Evolutionary conservation across 2,888 invertebrate species (phyloP), one percentile per base, ranked within the genome.

Genomic region (Metopia argyrocephala): DNA sequence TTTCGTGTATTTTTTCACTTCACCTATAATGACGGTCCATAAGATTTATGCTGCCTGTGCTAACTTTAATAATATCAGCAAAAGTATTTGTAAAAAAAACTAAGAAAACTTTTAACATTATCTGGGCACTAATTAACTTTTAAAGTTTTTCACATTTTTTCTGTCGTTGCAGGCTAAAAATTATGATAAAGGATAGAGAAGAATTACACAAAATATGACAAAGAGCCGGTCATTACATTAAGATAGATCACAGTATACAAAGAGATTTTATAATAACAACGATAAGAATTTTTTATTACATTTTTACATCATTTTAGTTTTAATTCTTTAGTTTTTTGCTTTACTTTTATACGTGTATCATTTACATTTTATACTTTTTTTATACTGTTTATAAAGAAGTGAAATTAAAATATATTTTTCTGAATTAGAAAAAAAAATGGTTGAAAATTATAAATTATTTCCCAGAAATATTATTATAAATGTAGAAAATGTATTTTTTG

Each of bases 51-150:
- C 31, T 31, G 1, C 31, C n/a, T 31, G 3, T 31, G 9, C 12
- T 31, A n/a, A n/a, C n/a, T n/a, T n/a, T n/a, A n/a, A 7, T 31
- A 31, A 15, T n/a, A 54, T 3, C n/a, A 31, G 6, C 3, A 27
- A 0, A 21, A 74, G 25, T n/a, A 48, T 12, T 15, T 31, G 31
- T 15, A 31, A 38, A 12, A 4, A 38, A 12, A 38, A 4, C 15
- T 9, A 50, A 9, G 9, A 66, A 76, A 79, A 68, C 48, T 76
- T 64, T 76, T 31, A 50, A 20, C 21, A 76, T 69, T 64, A 80
- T 73, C 73, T 64, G 73, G 68, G 64, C 80, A 76, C 73, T 80
- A 80, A 80, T 80, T 80, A 80, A 71, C 76, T 76, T 71, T 76
- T 15, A 4, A 68, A 76, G 62, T 80, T 73, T 68, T 68, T 12